phyloP scores from a whole-genome alignment of 2,888 invertebrate species.

The Perizoma flavofasciatum region DNA sequence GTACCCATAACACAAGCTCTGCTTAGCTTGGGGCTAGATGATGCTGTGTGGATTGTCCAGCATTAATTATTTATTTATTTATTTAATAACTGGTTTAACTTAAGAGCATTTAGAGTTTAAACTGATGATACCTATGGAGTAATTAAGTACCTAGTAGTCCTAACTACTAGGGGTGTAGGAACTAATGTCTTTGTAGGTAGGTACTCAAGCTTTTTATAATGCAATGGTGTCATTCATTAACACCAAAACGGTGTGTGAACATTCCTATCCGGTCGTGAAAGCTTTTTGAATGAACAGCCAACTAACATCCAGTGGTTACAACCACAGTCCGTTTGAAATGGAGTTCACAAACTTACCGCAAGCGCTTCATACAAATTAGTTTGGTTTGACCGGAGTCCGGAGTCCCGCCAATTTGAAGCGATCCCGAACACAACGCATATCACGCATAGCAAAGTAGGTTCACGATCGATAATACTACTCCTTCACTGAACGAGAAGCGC shows the following conservation, averaged over 20 bases:
- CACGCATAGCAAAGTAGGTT: conserved; percentile 63
- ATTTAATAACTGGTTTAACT: no score
- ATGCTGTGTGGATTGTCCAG: no score
- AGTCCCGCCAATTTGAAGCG: conserved; percentile 75
- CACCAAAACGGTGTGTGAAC: background rate
- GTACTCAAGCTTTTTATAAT: no score
- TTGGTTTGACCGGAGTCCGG: conserved; percentile 54
- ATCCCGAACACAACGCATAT: conserved; percentile 70
- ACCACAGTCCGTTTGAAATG: conserved; percentile 25
- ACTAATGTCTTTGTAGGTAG: no score
- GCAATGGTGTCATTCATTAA: background rate
- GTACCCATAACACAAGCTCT: no score
- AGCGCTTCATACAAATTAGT: conserved; percentile 56
- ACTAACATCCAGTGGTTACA: conserved; percentile 15
- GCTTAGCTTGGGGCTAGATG: no score
- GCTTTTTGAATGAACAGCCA: conserved; percentile 19
- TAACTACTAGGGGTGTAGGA: no score
- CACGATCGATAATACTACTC: conserved; percentile 75
- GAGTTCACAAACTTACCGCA: conserved; percentile 59
- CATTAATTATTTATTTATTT: no score
- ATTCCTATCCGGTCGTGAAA: conserved; percentile 1
- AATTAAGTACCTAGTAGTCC: no score
- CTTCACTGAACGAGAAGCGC: conserved; percentile 59
- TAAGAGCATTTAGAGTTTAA: no score
- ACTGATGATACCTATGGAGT: no score